Conservation (phyloP, 2,797 vertebrate species). For the Todus mexicanus region DNA sequence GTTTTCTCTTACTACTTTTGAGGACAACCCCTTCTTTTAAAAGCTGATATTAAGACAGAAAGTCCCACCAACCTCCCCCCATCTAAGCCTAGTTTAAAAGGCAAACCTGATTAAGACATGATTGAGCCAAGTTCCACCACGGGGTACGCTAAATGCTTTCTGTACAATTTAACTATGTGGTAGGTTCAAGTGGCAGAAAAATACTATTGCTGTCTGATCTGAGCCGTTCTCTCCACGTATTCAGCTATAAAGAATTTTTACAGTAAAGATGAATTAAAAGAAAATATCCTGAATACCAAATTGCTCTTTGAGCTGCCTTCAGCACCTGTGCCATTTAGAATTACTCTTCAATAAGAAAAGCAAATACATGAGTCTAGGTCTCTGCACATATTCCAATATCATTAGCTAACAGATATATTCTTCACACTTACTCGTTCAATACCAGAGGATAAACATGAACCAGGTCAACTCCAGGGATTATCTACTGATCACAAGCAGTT, state of each 20-base stretch:
- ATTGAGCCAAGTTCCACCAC: background rate
- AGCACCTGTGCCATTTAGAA: background rate
- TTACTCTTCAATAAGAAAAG: background rate
- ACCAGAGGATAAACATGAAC: background rate
- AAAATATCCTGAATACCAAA: background rate
- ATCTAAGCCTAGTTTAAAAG: background rate
- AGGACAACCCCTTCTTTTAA: background rate
- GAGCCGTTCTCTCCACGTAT: background rate
- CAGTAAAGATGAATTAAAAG: background rate
- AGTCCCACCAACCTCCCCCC: background rate
- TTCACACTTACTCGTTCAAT: background rate
- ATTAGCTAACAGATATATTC: background rate
- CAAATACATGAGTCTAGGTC: background rate
- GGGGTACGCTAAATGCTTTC: background rate
- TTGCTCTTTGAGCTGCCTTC: background rate
- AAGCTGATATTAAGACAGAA: background rate
- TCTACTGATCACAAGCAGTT: background rate
- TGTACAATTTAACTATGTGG: background rate
- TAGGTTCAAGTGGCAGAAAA: background rate
- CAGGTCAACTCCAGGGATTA: background rate
- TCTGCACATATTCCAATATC: background rate
- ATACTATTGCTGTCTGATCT: background rate
- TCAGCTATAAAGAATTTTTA: background rate
- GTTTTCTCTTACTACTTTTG: background rate
- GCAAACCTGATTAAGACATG: background rate